These are phyloP conservation scores for Melopsittacus undulatus DNA, from an alignment of 2,797 vertebrate genomes.

Conservation along the genomic window DNA sequence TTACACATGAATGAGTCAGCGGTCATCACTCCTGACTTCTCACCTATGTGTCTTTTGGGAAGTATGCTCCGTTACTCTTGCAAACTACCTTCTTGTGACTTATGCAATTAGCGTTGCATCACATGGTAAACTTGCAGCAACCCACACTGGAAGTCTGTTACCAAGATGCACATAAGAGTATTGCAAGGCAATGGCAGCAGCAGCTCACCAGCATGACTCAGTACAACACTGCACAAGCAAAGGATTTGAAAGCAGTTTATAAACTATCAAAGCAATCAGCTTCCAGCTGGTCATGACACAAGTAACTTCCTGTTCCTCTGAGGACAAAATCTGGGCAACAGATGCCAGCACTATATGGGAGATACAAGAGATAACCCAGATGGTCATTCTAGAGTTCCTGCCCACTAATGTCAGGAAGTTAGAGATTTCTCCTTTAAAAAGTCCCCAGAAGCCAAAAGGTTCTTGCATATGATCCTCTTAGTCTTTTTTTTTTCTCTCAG, in stretches of 20 bases:
- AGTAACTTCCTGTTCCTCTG: neutral
- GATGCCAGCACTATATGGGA: neutral
- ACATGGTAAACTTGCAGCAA: neutral
- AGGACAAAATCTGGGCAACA: neutral
- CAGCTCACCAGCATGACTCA: neutral
- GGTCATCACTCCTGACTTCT: neutral
- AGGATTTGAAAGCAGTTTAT: neutral
- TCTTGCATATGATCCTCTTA: neutral
- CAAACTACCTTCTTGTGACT: neutral
- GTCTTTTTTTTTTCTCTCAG: neutral
- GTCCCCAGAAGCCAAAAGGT: neutral
- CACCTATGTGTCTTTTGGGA: neutral
- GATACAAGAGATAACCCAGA: neutral
- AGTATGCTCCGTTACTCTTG: neutral
- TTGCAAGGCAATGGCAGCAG: accelerated
- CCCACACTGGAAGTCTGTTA: neutral
- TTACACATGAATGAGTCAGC: neutral
- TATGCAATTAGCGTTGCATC: neutral
- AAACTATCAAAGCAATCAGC: neutral
- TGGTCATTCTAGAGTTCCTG: neutral
- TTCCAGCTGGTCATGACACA: neutral
- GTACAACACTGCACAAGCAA: neutral
- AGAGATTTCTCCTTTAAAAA: neutral
- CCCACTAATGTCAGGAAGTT: neutral
- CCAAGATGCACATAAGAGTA: accelerated